Base-by-base conservation (phyloP, 1,140 invertebrate species). In the Babylonia areolata region DNA sequence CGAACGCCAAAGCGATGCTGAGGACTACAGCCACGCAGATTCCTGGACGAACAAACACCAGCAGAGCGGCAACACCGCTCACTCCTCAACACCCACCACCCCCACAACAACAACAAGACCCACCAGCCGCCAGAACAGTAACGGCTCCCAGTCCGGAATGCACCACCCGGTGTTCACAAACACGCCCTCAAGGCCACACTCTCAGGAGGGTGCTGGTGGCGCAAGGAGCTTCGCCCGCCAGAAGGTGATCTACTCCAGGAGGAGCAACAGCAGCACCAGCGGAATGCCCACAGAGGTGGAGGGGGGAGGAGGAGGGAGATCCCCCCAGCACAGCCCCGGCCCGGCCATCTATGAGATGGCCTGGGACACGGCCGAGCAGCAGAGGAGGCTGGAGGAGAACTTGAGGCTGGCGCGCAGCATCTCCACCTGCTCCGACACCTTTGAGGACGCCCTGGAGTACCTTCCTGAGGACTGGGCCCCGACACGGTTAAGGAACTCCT, bases 311-410 rank as follows among this genome's bases (percentile, higher is more conserved):
- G 5, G 58, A 64, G 17, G 58, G 58, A 64, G 58, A 23, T 64
- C 6, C 17, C 9, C 20, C 58, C 17, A n/a, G 15, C 28, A 23
- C 17, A 77, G 20, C 37, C 28, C 54, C 20, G 40, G 33, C 20
- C 31, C 86, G 37, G 78, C 84, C 11, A 86, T 90, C 71, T 81
- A 88, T n/a, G 79, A 88, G 17, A 86, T 87, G 31, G 81, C 87
- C 15, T 84, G 83, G 35, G 87, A 88, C 46, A 88, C 82, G 11
- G 51, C 51, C 12, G 31, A 75, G 69, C 83, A 46, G 64, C 75
- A 64, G 83, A 86, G 54, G 42, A 79, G 54, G 75, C 42, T 84
- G 83, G 78, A 64, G 58, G 86, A 85, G 71, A 82, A 54, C 81
- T 58, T 42, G 71, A 69, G 31, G 46, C 31, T 84, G 42, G 82